A percentile compares a stretch with the other conserved stretches of the same genome.
These are phyloP conservation scores for Machimus atricapillus DNA, from an alignment of 2,888 invertebrate genomes.

Conservation along the genomic window DNA sequence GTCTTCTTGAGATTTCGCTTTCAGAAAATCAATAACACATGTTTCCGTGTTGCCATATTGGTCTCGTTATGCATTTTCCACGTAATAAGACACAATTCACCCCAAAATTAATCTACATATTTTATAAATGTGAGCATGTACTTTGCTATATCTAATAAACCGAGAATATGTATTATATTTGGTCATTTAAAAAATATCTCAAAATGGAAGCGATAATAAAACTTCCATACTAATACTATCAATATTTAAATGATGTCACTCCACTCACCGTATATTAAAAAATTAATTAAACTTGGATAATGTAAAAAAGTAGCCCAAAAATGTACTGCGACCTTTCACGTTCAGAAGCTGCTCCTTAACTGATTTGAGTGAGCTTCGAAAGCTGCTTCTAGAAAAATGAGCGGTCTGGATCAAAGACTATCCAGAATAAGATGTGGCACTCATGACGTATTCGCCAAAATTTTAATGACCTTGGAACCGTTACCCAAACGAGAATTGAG, in stretches of 20 bases:
- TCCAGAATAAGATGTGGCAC: too few relatives aligned
- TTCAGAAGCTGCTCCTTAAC: background rate
- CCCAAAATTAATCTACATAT: background rate
- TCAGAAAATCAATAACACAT: background rate
- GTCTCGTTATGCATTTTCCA: too few relatives aligned
- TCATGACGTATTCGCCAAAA: too few relatives aligned
- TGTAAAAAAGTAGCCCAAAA: background rate
- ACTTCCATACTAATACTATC: background rate
- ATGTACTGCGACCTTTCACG: background rate
- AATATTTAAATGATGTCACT: background rate
- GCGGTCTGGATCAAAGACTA: background rate
- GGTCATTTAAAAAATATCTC: background rate
- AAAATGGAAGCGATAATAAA: background rate
- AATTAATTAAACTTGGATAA: background rate
- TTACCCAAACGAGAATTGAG: too few relatives aligned
- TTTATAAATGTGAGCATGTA: background rate
- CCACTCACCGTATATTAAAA: background rate
- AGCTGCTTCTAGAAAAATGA: background rate
- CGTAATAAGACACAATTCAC: background rate
- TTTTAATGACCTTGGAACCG: too few relatives aligned
- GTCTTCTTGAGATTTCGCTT: background rate
- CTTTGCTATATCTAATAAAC: background rate
- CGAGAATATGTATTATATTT: background rate
- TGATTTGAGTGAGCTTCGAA: background rate
- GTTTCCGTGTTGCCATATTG: background rate